A percentile compares a stretch with the other conserved stretches of the same genome.
Conservation (phyloP, 53 echinoderm and acorn worm genomes). For the Paracentrotus lividus region DNA sequence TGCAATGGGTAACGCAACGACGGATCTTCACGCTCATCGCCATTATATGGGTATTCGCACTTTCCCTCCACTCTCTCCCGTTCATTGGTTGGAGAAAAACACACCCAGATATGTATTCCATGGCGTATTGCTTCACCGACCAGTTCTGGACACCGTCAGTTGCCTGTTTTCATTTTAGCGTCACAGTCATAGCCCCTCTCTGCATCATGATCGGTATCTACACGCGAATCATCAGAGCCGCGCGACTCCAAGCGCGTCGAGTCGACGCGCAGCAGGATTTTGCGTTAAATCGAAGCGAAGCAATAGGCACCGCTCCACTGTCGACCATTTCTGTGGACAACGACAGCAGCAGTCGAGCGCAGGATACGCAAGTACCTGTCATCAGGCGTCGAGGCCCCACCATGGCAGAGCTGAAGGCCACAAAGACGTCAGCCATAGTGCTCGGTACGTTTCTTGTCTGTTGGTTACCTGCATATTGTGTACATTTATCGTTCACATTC, state of each 20-base stretch:
- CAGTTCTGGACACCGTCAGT: conserved; percentile 71
- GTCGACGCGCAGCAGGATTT: conserved; percentile 48
- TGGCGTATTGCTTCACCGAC: conserved; percentile 76
- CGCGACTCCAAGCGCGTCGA: conserved; percentile 72
- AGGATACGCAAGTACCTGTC: background rate
- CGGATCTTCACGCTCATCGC: background rate
- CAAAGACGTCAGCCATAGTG: conserved; percentile 75
- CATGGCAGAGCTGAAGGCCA: conserved; percentile 66
- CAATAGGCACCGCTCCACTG: background rate
- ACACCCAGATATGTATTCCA: background rate
- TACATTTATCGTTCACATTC: conserved; percentile 63
- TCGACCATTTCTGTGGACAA: background rate
- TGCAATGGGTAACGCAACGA: conserved; percentile 51
- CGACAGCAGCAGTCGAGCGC: background rate
- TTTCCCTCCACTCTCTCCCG: conserved; percentile 56
- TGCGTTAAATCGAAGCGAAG: background rate
- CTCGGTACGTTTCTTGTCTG: conserved; percentile 70
- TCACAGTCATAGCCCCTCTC: conserved; percentile 48
- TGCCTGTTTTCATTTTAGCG: conserved; percentile 26
- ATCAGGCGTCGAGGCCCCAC: conserved; percentile 7
- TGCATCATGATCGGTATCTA: conserved; percentile 65
- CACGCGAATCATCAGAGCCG: conserved; percentile 60
- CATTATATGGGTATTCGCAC: conserved; percentile 54
- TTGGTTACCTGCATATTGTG: conserved; percentile 71
- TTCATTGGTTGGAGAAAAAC: conserved; percentile 70